Percentiles rank a stretch among this genome's conserved stretches.
phyloP scores from a whole-genome alignment of 37 sponge, comb jelly and placozoan species.

The Beroe ovata region DNA sequence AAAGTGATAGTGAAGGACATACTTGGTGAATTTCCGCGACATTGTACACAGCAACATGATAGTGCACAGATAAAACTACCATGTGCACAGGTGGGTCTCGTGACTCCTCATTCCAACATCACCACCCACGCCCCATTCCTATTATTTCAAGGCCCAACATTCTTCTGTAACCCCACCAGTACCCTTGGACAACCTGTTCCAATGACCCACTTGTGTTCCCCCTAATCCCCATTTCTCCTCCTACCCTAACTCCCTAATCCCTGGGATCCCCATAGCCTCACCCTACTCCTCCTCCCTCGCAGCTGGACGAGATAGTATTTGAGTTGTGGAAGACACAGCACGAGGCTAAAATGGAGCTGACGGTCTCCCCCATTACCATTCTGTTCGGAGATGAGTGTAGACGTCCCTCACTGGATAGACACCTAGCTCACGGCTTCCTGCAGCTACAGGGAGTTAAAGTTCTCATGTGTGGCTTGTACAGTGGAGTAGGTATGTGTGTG shows the following conservation, averaged over 20 bases:
- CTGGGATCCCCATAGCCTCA: not conserved
- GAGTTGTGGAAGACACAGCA: slow-evolving; percentile 33
- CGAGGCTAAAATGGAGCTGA: slow-evolving; percentile 55
- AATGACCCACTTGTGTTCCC: too few species aligned
- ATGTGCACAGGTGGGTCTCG: slow-evolving; percentile 17
- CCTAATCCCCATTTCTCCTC: too few species aligned
- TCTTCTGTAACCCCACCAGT: too few species aligned
- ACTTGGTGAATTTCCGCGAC: slow-evolving; percentile 46
- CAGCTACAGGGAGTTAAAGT: slow-evolving; percentile 40
- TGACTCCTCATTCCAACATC: not conserved
- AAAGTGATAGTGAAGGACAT: slow-evolving; percentile 63
- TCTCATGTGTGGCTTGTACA: slow-evolving; percentile 55
- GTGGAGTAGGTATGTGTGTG: not conserved
- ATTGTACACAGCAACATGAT: not conserved
- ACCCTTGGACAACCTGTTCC: too few species aligned
- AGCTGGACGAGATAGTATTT: slow-evolving; percentile 41
- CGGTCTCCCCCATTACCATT: slow-evolving; percentile 31
- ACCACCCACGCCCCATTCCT: too few species aligned
- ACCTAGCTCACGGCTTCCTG: slow-evolving; percentile 34
- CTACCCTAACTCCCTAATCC: too few species aligned
- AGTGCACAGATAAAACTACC: slow-evolving; percentile 9
- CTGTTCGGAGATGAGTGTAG: slow-evolving; percentile 20
- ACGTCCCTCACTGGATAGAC: not conserved
- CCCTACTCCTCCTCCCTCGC: not conserved
- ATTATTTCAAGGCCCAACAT: too few species aligned